phyloP scores from a whole-genome alignment of 2,797 vertebrate species.

The Brachyrhaphis roseni region DNA sequence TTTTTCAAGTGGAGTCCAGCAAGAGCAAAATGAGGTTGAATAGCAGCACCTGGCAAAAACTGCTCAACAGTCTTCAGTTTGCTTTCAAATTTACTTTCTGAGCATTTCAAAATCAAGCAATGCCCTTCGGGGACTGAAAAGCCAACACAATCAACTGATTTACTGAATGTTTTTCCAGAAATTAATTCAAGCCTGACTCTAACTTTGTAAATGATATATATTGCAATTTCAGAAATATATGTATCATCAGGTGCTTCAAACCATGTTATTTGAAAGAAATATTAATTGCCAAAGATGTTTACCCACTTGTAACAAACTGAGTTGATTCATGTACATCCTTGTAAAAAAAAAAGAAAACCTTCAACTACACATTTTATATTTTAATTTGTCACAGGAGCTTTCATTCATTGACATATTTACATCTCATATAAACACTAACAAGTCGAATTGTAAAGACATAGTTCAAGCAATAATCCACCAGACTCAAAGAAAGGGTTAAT shows the following conservation, averaged over 20 bases:
- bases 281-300: neutral
- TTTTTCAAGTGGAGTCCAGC: no score
- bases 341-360: neutral
- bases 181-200: neutral
- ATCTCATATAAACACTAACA: neutral
- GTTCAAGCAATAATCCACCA: slow-evolving; percentile 14
- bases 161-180: neutral
- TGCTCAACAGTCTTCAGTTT: no score
- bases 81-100: neutral
- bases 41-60: no score
- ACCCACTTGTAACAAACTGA: neutral
- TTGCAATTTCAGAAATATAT: neutral
- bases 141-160: neutral
- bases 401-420: neutral
- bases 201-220: neutral
- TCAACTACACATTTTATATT: neutral
- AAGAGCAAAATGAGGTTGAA: no score
- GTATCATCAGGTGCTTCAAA: neutral
- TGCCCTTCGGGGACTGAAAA: neutral
- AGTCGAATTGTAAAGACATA: slow-evolving; percentile 9
- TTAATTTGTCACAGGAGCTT: neutral
- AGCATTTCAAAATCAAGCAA: neutral
- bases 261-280: neutral
- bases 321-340: neutral
- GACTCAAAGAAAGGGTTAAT: slow-evolving; percentile 22